Conservation (phyloP, 2,797 vertebrate species). For the Bryconaethiops microstoma region DNA sequence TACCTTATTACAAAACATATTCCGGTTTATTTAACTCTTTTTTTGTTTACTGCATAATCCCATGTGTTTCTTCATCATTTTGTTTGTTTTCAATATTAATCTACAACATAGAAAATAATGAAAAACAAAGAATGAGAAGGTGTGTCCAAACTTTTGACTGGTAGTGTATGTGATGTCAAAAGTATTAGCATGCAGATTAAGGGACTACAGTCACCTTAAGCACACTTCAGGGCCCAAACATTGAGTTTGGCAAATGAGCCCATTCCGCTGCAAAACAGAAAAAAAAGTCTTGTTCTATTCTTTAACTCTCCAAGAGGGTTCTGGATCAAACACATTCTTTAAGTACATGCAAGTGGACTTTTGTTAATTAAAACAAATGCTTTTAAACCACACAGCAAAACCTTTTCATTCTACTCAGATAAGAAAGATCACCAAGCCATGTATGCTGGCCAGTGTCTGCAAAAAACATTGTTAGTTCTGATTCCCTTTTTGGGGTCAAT, state of each 20-base stretch:
- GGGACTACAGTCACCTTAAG: neutral
- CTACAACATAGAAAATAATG: no score
- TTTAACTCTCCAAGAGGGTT: conserved; percentile 1
- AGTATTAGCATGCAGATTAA: conserved; percentile 5
- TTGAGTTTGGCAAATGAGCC: neutral
- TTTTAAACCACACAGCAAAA: conserved; percentile 26
- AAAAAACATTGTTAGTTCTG: conserved; percentile 24
- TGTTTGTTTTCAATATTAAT: no score
- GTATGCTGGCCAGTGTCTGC: neutral
- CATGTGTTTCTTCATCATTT: no score
- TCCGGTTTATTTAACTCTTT: no score
- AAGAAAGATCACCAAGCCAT: neutral
- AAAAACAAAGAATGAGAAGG: no score
- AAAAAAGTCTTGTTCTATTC: conserved; percentile 2
- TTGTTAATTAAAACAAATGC: conserved; percentile 45
- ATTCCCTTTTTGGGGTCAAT: neutral
- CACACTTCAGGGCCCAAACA: conserved; percentile 27
- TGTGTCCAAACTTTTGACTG: no score
- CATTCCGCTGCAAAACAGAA: conserved; percentile 8
- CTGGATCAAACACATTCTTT: neutral
- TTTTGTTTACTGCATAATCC: no score
- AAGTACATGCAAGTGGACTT: conserved; percentile 18
- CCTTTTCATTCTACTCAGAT: neutral
- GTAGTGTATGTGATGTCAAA: neutral
- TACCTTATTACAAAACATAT: no score